A percentile compares a stretch with the other conserved stretches of the same genome.
phyloP scores from a whole-genome alignment of 2,888 invertebrate species.

The Gari tellinella region DNA sequence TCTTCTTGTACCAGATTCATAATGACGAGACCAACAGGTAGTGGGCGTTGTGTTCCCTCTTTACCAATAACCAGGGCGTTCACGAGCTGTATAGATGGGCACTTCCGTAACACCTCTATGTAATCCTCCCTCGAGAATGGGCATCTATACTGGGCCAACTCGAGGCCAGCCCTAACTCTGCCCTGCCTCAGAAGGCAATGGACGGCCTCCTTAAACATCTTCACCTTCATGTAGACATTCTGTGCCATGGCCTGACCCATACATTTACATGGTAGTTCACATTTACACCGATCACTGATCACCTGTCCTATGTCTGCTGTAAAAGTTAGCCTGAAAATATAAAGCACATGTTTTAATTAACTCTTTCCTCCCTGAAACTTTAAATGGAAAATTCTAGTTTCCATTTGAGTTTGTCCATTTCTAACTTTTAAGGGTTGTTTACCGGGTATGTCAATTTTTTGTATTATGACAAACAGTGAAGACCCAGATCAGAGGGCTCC shows the following conservation, averaged over 20 bases:
- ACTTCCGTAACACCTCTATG: slow-evolving; percentile 63
- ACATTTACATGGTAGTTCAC: slow-evolving; percentile 73
- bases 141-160: slow-evolving; percentile 70
- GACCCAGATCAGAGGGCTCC: no score
- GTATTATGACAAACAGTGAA: no score
- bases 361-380: neutral
- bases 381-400: no score
- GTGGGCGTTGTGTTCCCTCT: slow-evolving; percentile 34
- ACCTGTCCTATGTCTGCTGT: slow-evolving; percentile 74
- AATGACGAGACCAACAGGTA: slow-evolving; percentile 59
- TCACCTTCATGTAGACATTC: slow-evolving; percentile 76
- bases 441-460: no score
- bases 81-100: slow-evolving; percentile 75
- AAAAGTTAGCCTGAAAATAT: slow-evolving; percentile 75
- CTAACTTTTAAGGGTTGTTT: no score
- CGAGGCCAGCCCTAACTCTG: slow-evolving; percentile 76
- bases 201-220: slow-evolving; percentile 71
- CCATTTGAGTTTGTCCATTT: no score
- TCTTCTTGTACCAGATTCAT: slow-evolving; percentile 62
- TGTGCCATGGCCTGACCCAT: slow-evolving; percentile 81
- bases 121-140: slow-evolving; percentile 65
- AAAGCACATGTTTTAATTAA: neutral
- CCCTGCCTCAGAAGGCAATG: slow-evolving; percentile 79
- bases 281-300: slow-evolving; percentile 75
- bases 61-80: slow-evolving; percentile 67